Evolutionary conservation across 2,888 invertebrate species (phyloP).

Genomic region (Drosophila peninsularis): DNA sequence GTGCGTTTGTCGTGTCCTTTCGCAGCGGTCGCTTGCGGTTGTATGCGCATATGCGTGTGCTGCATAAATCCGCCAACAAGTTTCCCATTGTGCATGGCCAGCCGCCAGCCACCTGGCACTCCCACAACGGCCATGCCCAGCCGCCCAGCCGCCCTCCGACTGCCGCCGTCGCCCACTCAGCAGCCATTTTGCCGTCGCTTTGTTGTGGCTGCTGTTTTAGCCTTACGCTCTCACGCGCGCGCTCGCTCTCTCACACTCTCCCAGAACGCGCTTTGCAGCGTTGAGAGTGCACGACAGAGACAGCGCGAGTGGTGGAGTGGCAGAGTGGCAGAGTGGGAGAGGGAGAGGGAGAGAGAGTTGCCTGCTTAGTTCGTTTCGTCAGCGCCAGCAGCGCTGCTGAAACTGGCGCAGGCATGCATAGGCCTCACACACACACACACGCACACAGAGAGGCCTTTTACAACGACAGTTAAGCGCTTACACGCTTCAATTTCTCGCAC

Average conservation of each 20-base stretch:
- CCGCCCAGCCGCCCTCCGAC: neutral
- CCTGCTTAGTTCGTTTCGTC: slow-evolving; percentile 6
- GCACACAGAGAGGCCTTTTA: slow-evolving; percentile 40
- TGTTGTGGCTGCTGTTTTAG: slow-evolving; percentile 59
- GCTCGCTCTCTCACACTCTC: slow-evolving; percentile 15
- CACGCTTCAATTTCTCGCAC: slow-evolving; percentile 77
- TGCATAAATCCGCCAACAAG: slow-evolving; percentile 80
- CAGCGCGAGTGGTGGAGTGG: neutral
- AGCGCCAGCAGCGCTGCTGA: slow-evolving; percentile 20
- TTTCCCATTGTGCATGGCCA: slow-evolving; percentile 78
- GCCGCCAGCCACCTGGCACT: slow-evolving; percentile 36
- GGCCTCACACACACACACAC: neutral
- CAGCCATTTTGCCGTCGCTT: slow-evolving; percentile 56
- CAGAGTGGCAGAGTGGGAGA: neutral
- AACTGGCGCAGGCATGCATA: slow-evolving; percentile 14
- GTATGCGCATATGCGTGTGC: slow-evolving; percentile 49
- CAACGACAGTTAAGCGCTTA: slow-evolving; percentile 76
- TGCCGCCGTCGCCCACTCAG: slow-evolving; percentile 28
- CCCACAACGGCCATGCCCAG: slow-evolving; percentile 20
- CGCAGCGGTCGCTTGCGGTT: slow-evolving; percentile 24
- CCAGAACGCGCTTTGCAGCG: slow-evolving; percentile 6
- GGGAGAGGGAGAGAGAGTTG: neutral
- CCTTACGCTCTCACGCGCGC: slow-evolving; percentile 28
- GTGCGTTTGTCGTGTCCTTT: slow-evolving; percentile 66
- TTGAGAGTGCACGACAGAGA: neutral